Percentiles rank a stretch among this genome's conserved stretches.
phyloP scores from a whole-genome alignment of 1,140 invertebrate genomes.

The Anastatus disparis region DNA sequence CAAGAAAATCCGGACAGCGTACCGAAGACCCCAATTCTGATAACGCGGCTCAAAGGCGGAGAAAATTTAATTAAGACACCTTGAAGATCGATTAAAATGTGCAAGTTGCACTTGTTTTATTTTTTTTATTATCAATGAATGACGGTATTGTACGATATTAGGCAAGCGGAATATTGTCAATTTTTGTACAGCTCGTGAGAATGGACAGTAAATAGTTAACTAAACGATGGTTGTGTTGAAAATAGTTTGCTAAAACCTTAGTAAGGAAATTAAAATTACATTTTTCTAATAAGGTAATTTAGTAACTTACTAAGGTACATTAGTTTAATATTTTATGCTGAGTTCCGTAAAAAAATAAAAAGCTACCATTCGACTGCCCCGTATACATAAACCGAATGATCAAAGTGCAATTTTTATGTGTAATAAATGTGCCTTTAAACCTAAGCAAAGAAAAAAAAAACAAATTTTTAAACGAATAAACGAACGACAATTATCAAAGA shows the following conservation, averaged over 20 bases:
- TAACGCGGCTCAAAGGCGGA: slow-evolving; percentile 59
- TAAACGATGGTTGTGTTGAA: background rate
- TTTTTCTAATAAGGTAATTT: too few relatives aligned
- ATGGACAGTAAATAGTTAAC: background rate
- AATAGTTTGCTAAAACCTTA: background rate
- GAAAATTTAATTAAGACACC: slow-evolving; percentile 64
- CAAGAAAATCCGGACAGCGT: slow-evolving; percentile 65
- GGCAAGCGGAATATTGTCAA: background rate
- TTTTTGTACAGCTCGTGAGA: background rate
- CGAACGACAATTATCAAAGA: slow-evolving; percentile 42
- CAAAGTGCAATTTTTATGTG: slow-evolving; percentile 4
- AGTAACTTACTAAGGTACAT: too few relatives aligned
- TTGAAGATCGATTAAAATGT: slow-evolving; percentile 49
- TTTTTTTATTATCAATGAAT: background rate
- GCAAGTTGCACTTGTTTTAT: background rate
- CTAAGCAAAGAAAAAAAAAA: background rate
- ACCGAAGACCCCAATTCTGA: slow-evolving; percentile 63
- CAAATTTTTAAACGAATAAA: too few relatives aligned
- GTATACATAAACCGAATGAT: background rate
- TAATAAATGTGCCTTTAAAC: slow-evolving; percentile 29
- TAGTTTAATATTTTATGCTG: too few relatives aligned
- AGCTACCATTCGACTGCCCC: background rate
- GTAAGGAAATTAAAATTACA: background rate
- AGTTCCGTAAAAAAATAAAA: too few relatives aligned
- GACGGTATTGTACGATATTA: slow-evolving; percentile 14